These are phyloP conservation scores for Hyposmocoma kahamanoa DNA, from an alignment of 1,140 invertebrate genomes.

Conservation along the genomic window DNA sequence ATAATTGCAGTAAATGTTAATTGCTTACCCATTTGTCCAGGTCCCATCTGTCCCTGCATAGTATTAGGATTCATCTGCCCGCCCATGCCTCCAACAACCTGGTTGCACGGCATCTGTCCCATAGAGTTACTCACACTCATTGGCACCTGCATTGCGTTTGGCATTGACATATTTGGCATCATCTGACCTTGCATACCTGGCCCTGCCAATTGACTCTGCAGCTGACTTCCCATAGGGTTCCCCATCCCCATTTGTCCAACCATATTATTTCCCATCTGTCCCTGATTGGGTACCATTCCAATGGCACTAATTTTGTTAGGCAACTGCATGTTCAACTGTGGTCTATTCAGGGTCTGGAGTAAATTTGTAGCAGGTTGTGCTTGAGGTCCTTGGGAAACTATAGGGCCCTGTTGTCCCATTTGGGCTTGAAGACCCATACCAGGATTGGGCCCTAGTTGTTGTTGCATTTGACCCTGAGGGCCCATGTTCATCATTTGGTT, in stretches of 20 bases:
- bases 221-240: conserved; percentile 48
- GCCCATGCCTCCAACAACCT: conserved; percentile 47
- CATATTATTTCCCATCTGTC: conserved; percentile 55
- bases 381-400: conserved; percentile 52
- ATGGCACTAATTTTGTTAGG: conserved; percentile 47
- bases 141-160: conserved; percentile 38
- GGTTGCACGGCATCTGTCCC: conserved; percentile 57
- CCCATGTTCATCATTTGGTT: conserved; percentile 72
- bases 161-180: conserved; percentile 61
- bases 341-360: conserved; percentile 55
- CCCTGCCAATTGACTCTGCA: conserved; percentile 46
- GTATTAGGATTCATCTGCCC: conserved; percentile 53
- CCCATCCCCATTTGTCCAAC: conserved; percentile 48
- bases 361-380: conserved; percentile 57
- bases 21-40: conserved; percentile 61
- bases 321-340: conserved; percentile 61
- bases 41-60: conserved; percentile 55
- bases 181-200: conserved; percentile 54
- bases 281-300: conserved; percentile 58
- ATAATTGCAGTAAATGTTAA: no score
- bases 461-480: conserved; percentile 76
- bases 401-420: conserved; percentile 52
- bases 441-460: conserved; percentile 69
- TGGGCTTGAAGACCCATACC: conserved; percentile 63
- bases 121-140: conserved; percentile 51